Evolutionary conservation across 2,888 invertebrate genomes (phyloP), one percentile per base, ranked within the genome.

Genomic region (Drosophila infuscata): DNA sequence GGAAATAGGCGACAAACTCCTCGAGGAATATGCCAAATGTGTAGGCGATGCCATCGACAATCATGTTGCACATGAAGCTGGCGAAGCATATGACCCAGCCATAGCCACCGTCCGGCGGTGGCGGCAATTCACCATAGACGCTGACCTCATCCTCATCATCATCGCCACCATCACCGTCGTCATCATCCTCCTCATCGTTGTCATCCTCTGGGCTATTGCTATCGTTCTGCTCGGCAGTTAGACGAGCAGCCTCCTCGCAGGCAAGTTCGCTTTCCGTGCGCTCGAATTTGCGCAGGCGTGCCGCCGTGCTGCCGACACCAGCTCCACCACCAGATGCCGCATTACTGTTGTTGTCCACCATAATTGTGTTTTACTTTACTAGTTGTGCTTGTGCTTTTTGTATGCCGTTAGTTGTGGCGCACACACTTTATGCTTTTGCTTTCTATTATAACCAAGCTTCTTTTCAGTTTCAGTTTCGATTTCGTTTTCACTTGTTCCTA

Each of bases 11-110:
- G 73, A 97, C 97, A 89, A 98, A 96, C 90, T 97, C 96, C 35
- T 95, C 95, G 54, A 98, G 95, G 94, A 98, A 98, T 91, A 99
- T 97, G 62, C 99, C 99, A 93, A 99, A 99, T 9, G 99, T 98
- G 94, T 99, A 99, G n/a, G 98, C 98, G 77, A 99, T 98, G 86
- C 98, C 99, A 93, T 99, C 99, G 67, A 99, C 98, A 86, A 99
- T 97, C 94, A 99, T 95, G 95, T 99, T 99, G 94, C 98, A 98
- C 96, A 99, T 96, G 94, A 99, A 99, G 52, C 98, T 98, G 62
- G 98, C 98, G 90, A 98, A 96, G 63, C 99, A 99, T 91, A 99
- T 97, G 91, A 99, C 96, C 97, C 97, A 97, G 43, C 97, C 97
- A 92, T 96, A 97, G 59, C 98, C 98, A 79, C 97, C 97, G 93